Percentiles rank a stretch among this genome's conserved stretches.
These are phyloP conservation scores for Poeciliopsis turneri DNA, from an alignment of 2,797 vertebrate genomes.

Conservation along the genomic window DNA sequence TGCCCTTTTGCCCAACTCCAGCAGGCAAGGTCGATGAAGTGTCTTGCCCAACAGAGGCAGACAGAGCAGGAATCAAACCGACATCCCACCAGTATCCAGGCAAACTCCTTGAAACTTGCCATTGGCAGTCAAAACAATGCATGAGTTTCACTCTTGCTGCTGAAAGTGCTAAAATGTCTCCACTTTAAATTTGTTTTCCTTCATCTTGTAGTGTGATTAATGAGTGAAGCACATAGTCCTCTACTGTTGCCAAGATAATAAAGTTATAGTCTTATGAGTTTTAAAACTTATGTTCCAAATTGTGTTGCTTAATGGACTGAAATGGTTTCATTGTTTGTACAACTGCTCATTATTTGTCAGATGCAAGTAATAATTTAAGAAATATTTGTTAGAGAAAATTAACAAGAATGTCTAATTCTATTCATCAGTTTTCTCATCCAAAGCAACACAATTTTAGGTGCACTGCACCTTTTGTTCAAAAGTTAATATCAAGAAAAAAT, in stretches of 20 bases:
- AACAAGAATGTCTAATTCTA: constrained; percentile 2
- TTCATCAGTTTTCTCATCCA: neutral
- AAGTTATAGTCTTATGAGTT: constrained; percentile 3
- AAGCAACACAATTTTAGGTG: neutral
- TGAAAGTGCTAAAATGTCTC: neutral
- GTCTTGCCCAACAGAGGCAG: too few relatives aligned
- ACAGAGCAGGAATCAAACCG: too few relatives aligned
- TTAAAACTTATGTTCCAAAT: constrained; percentile 4
- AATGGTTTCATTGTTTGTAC: constrained; percentile 4
- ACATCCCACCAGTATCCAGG: too few relatives aligned
- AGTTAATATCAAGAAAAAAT: neutral
- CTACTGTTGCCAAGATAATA: constrained; percentile 17
- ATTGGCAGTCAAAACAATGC: neutral
- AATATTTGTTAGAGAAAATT: constrained; percentile 29
- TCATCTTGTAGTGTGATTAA: neutral
- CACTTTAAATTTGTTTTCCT: neutral
- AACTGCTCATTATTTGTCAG: constrained; percentile 20
- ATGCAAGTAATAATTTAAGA: constrained; percentile 21
- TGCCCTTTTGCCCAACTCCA: too few relatives aligned
- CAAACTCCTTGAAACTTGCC: too few relatives aligned
- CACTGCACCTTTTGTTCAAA: neutral
- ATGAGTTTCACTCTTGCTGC: neutral
- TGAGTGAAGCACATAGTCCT: constrained; percentile 13
- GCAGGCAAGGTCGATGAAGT: too few relatives aligned
- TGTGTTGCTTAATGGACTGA: neutral